Base-by-base conservation (phyloP, 2,888 invertebrate species). In the Apocheima hispidaria region DNA sequence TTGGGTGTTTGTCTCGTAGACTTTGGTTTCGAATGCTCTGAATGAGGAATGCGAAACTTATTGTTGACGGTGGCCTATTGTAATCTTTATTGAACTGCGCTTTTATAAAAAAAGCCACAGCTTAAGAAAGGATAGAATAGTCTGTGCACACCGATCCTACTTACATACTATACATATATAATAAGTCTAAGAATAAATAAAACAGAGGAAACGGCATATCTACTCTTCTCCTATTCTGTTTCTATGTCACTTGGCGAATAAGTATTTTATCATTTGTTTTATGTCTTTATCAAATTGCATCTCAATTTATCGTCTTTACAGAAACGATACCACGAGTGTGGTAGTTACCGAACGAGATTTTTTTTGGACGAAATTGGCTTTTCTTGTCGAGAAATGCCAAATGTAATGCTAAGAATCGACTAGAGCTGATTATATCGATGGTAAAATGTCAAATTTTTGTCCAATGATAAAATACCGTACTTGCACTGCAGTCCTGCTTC, bases 1-100 rank as follows among this genome's bases (percentile, higher is more conserved):
- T 18, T 35, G 48, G 50, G 51, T 55, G 49, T 59, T 52, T 61
- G 58, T 65, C 51, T 58, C 50, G 41, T 65, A 51, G 57, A 50
- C 18, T 52, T 51, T 35, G 14, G 26, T 40, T 48, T 51, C 46
- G 26, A 44, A 50, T 50, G 26, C 30, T 35, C 35, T 49, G 43
- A 60, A 12, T 38, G 38, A 30, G 16, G 43, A 21, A 43, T 43
- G 43, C 21, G 41, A 52, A 14, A 52, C 52, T 40, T 51, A 43
- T 53, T 44, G 53, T 35, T 43, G 44, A 44, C 35, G 35, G 43
- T 38, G 40, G 20, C 51, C 51, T 51, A 51, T 51, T 44, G 36
- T 44, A 60, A 44, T 35, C 44, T 30, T 55, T 38, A 16, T 50
- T 54, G 41, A 48, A 26, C 41, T 50, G 50, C 57, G 49, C 43